phyloP scores from a whole-genome alignment of 2,113 vertebrate genomes.

The Pseudorhombus dupliciocellatus region DNA sequence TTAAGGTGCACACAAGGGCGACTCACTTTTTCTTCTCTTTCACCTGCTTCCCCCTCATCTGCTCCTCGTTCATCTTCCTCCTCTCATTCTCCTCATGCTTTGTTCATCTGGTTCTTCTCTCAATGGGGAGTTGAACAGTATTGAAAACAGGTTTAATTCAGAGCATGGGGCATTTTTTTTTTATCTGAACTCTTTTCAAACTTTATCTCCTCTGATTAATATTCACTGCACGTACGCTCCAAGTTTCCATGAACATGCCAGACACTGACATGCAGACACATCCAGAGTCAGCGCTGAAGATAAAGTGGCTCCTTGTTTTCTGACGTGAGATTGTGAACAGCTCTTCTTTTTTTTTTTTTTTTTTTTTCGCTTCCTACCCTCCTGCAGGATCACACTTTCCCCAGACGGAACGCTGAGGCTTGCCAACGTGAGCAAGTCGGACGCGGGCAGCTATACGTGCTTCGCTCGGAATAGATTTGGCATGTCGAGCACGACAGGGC shows the following conservation, averaged over 20 bases:
- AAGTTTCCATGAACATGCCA: neutral
- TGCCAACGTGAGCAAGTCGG: conserved; percentile 88
- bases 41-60: too few species aligned
- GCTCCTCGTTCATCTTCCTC: too few species aligned
- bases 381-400: conserved; percentile 82
- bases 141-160: neutral
- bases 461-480: conserved; percentile 92
- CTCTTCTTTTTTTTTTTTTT: conserved; percentile 24
- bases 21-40: too few species aligned
- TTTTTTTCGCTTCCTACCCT: neutral
- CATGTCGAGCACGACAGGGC: conserved; percentile 87
- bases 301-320: conserved; percentile 10
- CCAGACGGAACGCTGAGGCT: conserved; percentile 87
- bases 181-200: neutral
- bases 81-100: too few species aligned
- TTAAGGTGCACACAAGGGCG: neutral
- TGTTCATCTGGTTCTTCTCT: neutral
- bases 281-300: conserved; percentile 14
- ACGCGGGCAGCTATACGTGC: conserved; percentile 89
- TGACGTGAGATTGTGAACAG: conserved; percentile 1
- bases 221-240: neutral
- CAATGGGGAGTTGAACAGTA: neutral
- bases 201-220: conserved; percentile 1
- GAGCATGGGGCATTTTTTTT: too few species aligned
- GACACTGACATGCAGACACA: conserved; percentile 3